These are phyloP conservation scores for Harpagus bidentatus DNA, from an alignment of 2,113 vertebrate genomes.

Conservation along the genomic window DNA sequence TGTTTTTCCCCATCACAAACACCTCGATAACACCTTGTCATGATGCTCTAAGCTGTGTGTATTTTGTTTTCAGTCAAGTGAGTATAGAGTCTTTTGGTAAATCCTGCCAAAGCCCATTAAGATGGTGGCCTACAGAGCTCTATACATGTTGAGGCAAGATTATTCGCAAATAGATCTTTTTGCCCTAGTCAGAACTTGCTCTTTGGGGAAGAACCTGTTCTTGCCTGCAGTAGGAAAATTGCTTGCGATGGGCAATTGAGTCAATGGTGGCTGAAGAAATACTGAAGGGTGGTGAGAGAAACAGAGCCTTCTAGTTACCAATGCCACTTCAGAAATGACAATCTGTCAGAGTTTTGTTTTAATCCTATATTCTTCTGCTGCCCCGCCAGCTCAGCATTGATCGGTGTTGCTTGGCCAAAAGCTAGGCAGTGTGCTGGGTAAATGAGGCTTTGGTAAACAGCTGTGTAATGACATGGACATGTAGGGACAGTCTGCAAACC, in stretches of 20 bases:
- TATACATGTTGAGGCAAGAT: background rate
- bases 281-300: background rate
- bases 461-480: background rate
- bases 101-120: background rate
- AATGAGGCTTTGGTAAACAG: background rate
- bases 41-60: background rate
- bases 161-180: background rate
- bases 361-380: background rate
- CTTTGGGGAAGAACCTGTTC: background rate
- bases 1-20: background rate
- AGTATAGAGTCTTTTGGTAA: background rate
- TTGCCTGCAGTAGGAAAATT: background rate
- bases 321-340: fast-evolving
- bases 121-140: background rate
- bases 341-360: background rate
- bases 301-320: background rate
- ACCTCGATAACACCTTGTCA: background rate
- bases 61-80: background rate
- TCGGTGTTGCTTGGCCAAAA: background rate
- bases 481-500: background rate
- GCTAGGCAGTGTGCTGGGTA: background rate
- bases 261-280: background rate
- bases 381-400: background rate
- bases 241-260: background rate
- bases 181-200: background rate